Percentiles rank a stretch among this genome's conserved stretches.
Conservation (phyloP, 92 coral and sea anemone genomes). For the Paragorgia papillata region DNA sequence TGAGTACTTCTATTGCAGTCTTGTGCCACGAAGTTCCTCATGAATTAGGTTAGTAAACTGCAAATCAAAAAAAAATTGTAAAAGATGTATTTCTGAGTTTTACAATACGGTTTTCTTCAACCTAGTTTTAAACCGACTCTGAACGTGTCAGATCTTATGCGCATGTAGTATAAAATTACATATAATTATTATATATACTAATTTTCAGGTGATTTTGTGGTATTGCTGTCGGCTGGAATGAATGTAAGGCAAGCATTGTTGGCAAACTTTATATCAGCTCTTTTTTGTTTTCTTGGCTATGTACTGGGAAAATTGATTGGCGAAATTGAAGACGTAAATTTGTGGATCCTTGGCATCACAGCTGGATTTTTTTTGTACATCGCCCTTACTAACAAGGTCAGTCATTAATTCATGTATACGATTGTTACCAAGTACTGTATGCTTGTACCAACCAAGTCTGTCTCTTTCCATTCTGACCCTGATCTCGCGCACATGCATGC, state of each 20-base stretch:
- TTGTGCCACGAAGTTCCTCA: conserved; percentile 98
- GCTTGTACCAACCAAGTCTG: too few species aligned
- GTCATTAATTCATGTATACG: too few species aligned
- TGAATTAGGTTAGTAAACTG: conserved; percentile 73
- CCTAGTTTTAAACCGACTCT: too few species aligned
- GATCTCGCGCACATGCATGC: too few species aligned
- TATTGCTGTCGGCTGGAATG: conserved; percentile 92
- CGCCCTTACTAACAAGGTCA: conserved; percentile 95
- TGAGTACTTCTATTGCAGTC: conserved; percentile 94
- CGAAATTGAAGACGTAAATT: conserved; percentile 65
- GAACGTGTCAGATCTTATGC: too few species aligned
- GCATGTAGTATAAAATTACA: too few species aligned
- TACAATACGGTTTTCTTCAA: too few species aligned
- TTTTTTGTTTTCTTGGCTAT: conserved; percentile 87
- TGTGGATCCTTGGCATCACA: conserved; percentile 92
- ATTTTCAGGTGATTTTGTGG: conserved; percentile 91
- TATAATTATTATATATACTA: too few species aligned
- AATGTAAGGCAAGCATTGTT: conserved; percentile 82
- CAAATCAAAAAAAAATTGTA: too few species aligned
- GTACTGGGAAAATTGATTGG: conserved; percentile 77
- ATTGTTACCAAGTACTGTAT: too few species aligned
- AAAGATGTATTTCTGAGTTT: too few species aligned
- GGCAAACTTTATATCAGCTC: conserved; percentile 87
- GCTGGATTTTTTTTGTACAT: conserved; percentile 94
- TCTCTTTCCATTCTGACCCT: too few species aligned